Base-by-base conservation (phyloP, 2,113 vertebrate genomes). In the Catharus fuscescens region DNA sequence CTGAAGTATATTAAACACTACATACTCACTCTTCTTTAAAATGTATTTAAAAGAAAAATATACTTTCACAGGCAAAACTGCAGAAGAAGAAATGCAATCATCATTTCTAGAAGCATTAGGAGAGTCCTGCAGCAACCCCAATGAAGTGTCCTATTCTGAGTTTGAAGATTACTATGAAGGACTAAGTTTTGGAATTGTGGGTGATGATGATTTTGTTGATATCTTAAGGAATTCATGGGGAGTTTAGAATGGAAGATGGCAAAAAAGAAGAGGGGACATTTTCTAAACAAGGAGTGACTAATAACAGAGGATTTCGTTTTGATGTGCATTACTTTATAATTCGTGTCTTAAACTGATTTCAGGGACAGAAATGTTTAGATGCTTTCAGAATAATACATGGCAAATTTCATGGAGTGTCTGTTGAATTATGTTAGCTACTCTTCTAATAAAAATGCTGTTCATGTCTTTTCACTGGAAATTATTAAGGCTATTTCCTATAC, bases 121-220 rank as follows among this genome's bases (percentile, higher is more conserved):
- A 94, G 93, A 97, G 48, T 90, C 93, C 62, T 98, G 98, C 91
- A 97, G 77, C 92, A 97, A 96, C 50, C 80, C 95, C 42, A 95
- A 32, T 48, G 97, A 98, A 91, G 97, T 99, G 34, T 97, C 97
- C 5, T 99, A 98, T 53, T 94, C 97, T 42, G 98, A 98, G 95
- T 99, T 99, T 74, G 98, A 98, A 97, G 98, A 98, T 96, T 98
- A 98, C 92, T 98, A 98, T 80, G 98, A 99, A 97, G 98, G 98
- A 70, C 94, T 99, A 93, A 99, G 98, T 95, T 73, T 97, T 59
- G 98, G 89, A 88, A 97, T 98, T 31, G 5, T 40, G 62, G 70
- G 74, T 48, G 98, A 98, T 80, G 97, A 98, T 95, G 98, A 98
- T 90, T 99, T 98, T 97, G 93, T 97, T 94, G 98, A 92, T 86